A percentile compares a stretch with the other conserved stretches of the same genome.
phyloP scores from a whole-genome alignment of 2,113 vertebrate species.

The Lophura nycthemera region DNA sequence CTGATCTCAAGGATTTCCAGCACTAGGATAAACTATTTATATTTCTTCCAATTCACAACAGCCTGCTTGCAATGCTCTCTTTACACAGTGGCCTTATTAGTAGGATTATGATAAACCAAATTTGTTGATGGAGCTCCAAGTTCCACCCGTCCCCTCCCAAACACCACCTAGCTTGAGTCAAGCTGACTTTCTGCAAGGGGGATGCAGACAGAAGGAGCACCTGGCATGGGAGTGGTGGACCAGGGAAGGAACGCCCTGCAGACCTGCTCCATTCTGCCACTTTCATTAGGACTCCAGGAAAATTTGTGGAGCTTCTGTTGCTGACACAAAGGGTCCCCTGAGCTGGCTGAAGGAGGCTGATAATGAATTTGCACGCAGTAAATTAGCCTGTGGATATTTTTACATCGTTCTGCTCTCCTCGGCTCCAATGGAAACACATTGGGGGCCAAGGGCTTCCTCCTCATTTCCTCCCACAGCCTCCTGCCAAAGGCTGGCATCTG shows the following conservation, averaged over 20 bases:
- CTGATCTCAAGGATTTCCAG: constrained; percentile 18
- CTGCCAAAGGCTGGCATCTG: background rate
- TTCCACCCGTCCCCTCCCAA: background rate
- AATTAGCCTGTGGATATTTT: constrained; percentile 47
- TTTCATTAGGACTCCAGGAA: background rate
- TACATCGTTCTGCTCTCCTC: background rate
- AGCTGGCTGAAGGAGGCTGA: constrained; percentile 32
- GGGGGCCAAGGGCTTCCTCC: background rate
- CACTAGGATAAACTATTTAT: background rate
- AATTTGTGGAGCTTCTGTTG: constrained; percentile 13
- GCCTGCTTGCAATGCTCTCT: background rate
- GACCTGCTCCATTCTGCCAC: background rate
- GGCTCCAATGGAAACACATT: background rate
- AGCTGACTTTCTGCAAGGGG: background rate
- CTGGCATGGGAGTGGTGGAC: fast-evolving
- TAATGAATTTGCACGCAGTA: background rate
- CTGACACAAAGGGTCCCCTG: constrained; percentile 9
- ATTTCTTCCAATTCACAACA: background rate
- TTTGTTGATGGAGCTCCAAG: background rate
- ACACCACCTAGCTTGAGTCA: background rate
- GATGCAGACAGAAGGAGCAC: background rate
- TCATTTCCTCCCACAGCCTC: background rate
- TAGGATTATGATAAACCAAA: background rate
- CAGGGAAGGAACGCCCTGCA: background rate
- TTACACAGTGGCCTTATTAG: background rate